Base-by-base conservation (phyloP, 2,888 invertebrate species). In the Laspeyria flexula region DNA sequence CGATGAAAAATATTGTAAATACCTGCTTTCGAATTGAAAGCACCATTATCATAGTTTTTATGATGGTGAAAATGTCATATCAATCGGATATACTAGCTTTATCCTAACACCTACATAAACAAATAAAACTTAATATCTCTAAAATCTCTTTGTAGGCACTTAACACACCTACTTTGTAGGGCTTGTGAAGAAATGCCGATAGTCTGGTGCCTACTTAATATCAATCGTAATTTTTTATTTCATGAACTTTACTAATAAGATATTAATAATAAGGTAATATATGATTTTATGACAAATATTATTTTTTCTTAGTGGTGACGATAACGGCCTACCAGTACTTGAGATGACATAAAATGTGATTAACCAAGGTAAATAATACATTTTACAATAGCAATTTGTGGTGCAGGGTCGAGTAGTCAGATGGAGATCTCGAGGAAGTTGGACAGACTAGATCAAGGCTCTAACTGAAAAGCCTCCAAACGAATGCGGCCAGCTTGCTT, bases 11-110 rank as follows among this genome's bases (percentile, higher is more conserved):
- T 49, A 51, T 33, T 44, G 43, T 16, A 41, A 27, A 25, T 5
- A 29, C 18, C 18, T 25, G 7, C 25, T 25, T 6, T 18, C 18
- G 16, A 25, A 39, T 30, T 12, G 31, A 39, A 43, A 23, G 29
- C 38, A 41, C 13, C 15, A 18, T 31, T 49, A 43, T 33, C 39
- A 43, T 43, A 43, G 13, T 39, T 43, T 49, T 49, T 43, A 49
- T 43, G 31, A 38, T 39, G 15, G 48, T 48, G 42, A 43, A 48
- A 49, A 49, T 38, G 39, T 43, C 43, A 43, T 39, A 43, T 43
- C 33, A 33, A 27, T 39, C 33, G 23, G 42, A 48, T 43, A 43
- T 42, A 40, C 16, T 10, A 11, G 37, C 37, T 25, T 48, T 43
- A 38, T 33, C 16, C 38, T 15, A 38, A 49, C 48, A 43, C 43